Evolutionary conservation across 2,888 invertebrate species (phyloP), one percentile per base, ranked within the genome.

Genomic region (Caenorhabditis uteleia): DNA sequence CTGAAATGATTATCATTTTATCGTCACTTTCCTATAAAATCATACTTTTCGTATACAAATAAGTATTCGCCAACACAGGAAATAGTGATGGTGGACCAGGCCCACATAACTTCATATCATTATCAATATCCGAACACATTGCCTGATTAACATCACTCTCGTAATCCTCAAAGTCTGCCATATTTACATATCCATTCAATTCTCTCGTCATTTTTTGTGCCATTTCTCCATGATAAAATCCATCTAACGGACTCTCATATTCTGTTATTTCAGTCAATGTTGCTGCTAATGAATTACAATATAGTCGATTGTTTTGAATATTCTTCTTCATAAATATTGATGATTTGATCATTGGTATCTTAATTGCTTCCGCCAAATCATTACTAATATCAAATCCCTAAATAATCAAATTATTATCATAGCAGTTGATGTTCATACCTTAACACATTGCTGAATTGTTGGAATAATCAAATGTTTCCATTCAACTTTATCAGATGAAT

Each of bases 131-230:
- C 2, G 59, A 26, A 18, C 60, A 60, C 5, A 62, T 47, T 7
- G 56, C 64, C 1, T 23, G 10, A 4, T 20, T 44, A 26, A 60
- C 26, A 42, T 67, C 60, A 44, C 51, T 53, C 34, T 62, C 64
- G 31, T 67, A 70, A 38, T 70, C 70, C 31, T 67, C 67, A 38
- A 70, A 34, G 55, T 70, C 70, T 10, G 62, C 33, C 12, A 34
- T 23, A 7, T 44, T 54, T 21, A 70, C 27, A 31, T 53, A 57
- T 16, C 70, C 45, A 27, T 29, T n/a, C 25, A 54, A 5, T 27
- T 60, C 53, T 14, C 54, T 47, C n/a, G 49, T 36, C 18, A 61
- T 8, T 10, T 51, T 57, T 20, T 47, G 62, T 12, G 62, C 47
- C 33, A 51, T 43, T 21, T 54, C 54, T 40, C 64, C 64, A 7